A percentile compares a stretch with the other conserved stretches of the same genome.
phyloP scores from a whole-genome alignment of 2,888 invertebrate genomes.

The Emmelina monodactyla region DNA sequence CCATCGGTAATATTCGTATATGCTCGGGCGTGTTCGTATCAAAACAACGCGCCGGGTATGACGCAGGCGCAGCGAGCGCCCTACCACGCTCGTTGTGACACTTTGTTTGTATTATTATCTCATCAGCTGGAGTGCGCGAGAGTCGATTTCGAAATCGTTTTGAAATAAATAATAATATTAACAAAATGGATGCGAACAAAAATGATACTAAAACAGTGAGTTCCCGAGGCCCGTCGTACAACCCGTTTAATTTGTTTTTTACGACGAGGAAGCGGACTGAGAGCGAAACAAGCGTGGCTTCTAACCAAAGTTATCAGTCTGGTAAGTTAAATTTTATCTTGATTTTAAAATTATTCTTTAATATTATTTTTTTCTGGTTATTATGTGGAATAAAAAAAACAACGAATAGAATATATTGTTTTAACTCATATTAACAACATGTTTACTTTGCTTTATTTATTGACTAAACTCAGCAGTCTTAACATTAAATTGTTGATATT shows the following conservation, averaged over 20 bases:
- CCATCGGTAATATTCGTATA: constrained; percentile 38
- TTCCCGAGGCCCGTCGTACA: constrained; percentile 33
- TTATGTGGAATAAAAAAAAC: no score
- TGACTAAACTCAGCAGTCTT: no score
- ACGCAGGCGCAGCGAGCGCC: constrained; percentile 17
- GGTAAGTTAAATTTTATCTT: constrained; percentile 10
- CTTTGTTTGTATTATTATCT: constrained; percentile 31
- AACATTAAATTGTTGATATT: no score
- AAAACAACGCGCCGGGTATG: constrained; percentile 35
- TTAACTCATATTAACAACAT: no score
- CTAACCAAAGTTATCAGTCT: constrained; percentile 16
- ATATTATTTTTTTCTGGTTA: no score
- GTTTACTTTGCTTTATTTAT: no score
- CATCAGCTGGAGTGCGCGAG: constrained; percentile 27
- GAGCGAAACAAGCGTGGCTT: constrained; percentile 50
- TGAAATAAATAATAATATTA: background rate
- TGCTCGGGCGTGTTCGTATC: constrained; percentile 39
- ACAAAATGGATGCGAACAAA: constrained; percentile 42
- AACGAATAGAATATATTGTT: no score
- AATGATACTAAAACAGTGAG: constrained; percentile 24
- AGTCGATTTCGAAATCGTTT: constrained; percentile 1
- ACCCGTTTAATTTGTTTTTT: constrained; percentile 53
- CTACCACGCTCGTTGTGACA: constrained; percentile 18
- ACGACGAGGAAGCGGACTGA: constrained; percentile 42
- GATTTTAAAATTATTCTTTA: no score